A percentile compares a stretch with the other conserved stretches of the same genome.
phyloP scores from a whole-genome alignment of 2,797 vertebrate genomes.

The Neosilurus mollespiculum region DNA sequence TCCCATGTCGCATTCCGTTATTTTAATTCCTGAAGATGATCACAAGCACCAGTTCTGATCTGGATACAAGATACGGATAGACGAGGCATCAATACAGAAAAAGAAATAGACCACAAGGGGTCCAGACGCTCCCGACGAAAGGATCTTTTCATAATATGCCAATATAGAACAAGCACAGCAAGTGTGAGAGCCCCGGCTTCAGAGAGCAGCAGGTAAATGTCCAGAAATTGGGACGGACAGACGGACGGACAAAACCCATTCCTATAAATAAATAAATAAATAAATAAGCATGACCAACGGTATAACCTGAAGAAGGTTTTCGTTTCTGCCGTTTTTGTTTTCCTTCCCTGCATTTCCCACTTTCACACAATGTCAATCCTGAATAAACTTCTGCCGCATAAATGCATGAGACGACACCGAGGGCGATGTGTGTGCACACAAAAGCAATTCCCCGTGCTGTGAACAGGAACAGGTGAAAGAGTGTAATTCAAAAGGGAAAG shows the following conservation, averaged over 20 bases:
- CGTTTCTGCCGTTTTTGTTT: no score
- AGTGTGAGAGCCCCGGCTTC: no score
- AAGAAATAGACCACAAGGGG: background rate
- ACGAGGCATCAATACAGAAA: background rate
- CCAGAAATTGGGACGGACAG: no score
- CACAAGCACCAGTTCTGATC: background rate
- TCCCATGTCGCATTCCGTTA: background rate
- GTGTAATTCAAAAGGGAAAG: slow-evolving; percentile 46
- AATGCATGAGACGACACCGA: slow-evolving; percentile 16
- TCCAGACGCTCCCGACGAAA: no score
- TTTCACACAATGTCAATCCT: slow-evolving; percentile 11
- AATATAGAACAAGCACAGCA: no score
- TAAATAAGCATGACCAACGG: background rate
- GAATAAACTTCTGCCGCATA: slow-evolving; percentile 5
- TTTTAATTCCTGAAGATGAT: slow-evolving; percentile 21
- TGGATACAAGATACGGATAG: background rate
- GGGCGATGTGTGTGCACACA: background rate
- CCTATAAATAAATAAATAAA: no score
- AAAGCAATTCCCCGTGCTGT: slow-evolving; percentile 4
- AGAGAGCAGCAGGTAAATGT: no score
- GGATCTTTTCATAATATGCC: no score
- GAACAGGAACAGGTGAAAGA: slow-evolving; percentile 41
- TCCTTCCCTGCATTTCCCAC: background rate
- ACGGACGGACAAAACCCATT: no score
- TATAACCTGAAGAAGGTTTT: background rate